Evolutionary conservation across 2,797 vertebrate species (phyloP).

Genomic region (Protonibea diacanthus): DNA sequence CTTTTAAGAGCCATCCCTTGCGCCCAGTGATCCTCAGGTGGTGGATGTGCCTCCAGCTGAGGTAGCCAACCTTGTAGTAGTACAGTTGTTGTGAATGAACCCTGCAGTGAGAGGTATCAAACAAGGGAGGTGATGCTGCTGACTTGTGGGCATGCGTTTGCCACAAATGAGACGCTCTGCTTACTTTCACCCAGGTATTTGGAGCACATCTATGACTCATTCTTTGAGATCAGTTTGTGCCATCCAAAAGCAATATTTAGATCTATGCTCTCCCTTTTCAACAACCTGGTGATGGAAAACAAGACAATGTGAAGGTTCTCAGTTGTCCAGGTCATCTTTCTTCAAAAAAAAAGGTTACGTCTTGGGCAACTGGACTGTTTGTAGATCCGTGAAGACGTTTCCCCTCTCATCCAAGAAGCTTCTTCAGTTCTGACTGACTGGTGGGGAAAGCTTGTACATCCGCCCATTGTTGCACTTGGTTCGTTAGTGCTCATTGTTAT

Average conservation of each 20-base stretch:
- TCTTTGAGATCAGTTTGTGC: constrained; percentile 47
- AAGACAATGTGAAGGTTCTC: constrained; percentile 18
- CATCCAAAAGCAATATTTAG: constrained; percentile 50
- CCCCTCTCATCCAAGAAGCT: too few relatives aligned
- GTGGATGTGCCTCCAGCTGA: constrained; percentile 68
- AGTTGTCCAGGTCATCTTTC: too few relatives aligned
- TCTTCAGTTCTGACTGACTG: too few relatives aligned
- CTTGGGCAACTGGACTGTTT: too few relatives aligned
- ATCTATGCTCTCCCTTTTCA: constrained; percentile 39
- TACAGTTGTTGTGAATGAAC: constrained; percentile 75
- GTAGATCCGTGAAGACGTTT: too few relatives aligned
- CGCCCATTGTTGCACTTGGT: too few relatives aligned
- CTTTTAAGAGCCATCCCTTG: constrained; percentile 71
- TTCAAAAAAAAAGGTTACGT: too few relatives aligned
- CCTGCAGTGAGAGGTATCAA: constrained; percentile 77
- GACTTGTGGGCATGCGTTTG: constrained; percentile 80
- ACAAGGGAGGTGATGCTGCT: constrained; percentile 74
- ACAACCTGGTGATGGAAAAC: constrained; percentile 65
- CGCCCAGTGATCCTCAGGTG: constrained; percentile 77
- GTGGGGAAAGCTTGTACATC: too few relatives aligned
- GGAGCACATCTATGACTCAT: constrained; percentile 86
- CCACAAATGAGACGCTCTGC: constrained; percentile 85
- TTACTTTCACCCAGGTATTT: constrained; percentile 84
- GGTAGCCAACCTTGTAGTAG: constrained; percentile 44
- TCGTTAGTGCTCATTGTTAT: too few relatives aligned